Percentiles rank a stretch among this genome's conserved stretches.
phyloP scores from a whole-genome alignment of 2,113 vertebrate genomes.

The Phaethornis superciliosus region DNA sequence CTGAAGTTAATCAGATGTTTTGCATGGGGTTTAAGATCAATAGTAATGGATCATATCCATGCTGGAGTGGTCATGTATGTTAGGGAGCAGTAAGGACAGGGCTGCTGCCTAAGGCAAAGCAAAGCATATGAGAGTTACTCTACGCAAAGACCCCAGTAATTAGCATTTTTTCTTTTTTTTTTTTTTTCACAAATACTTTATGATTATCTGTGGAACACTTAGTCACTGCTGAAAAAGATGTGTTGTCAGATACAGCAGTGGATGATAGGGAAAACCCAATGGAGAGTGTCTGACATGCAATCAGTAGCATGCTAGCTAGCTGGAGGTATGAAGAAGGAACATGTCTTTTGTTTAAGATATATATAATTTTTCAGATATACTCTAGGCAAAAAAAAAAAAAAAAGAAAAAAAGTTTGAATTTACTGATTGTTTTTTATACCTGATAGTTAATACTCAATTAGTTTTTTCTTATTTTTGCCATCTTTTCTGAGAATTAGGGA shows the following conservation, averaged over 20 bases:
- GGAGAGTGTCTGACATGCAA: neutral
- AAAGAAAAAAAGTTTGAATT: too few species aligned
- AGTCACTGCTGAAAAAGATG: neutral
- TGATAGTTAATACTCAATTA: neutral
- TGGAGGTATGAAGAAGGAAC: neutral
- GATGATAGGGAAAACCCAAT: neutral
- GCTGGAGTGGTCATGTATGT: too few species aligned
- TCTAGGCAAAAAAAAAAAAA: neutral
- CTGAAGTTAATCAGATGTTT: neutral
- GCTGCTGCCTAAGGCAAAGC: neutral
- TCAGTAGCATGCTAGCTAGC: neutral
- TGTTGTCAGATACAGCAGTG: neutral
- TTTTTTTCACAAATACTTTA: neutral
- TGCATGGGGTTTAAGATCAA: neutral
- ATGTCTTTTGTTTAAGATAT: neutral
- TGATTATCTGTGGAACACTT: neutral
- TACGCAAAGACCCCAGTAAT: neutral
- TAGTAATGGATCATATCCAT: fast-evolving
- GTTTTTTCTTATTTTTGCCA: neutral
- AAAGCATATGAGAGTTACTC: too few species aligned
- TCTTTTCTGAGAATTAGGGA: neutral
- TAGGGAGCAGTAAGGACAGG: neutral
- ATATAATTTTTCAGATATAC: neutral
- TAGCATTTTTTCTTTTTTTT: neutral
- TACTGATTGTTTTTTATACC: neutral